Conservation (phyloP, 2,797 vertebrate species). For the Psittacula echo region DNA sequence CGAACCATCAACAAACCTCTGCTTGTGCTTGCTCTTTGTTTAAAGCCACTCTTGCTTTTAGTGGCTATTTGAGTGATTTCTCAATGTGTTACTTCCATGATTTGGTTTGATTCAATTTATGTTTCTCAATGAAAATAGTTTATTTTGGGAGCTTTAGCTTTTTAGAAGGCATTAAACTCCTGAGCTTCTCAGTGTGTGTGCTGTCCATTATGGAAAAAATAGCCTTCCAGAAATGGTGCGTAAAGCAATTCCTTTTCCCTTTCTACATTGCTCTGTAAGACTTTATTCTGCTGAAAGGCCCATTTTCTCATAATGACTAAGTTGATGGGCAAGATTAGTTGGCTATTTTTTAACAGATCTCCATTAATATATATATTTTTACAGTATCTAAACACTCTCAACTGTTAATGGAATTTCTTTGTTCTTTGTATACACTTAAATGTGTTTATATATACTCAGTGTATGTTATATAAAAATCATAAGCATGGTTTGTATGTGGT, state of each 20-base stretch:
- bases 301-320: background rate
- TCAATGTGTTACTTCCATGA: background rate
- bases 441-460: too few relatives aligned
- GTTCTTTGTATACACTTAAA: background rate
- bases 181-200: background rate
- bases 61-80: background rate
- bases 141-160: background rate
- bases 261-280: background rate
- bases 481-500: background rate
- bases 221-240: background rate
- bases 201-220: background rate
- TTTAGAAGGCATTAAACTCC: background rate
- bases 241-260: background rate
- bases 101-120: background rate
- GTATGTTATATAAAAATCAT: background rate
- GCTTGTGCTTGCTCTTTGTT: background rate
- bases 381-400: background rate
- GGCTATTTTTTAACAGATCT: background rate
- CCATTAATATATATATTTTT: background rate
- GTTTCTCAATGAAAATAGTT: background rate
- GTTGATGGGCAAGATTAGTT: background rate
- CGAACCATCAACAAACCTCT: background rate
- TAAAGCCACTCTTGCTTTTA: background rate
- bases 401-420: background rate
- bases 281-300: background rate